A percentile compares a stretch with the other conserved stretches of the same genome.
Evolutionary conservation across 2,113 vertebrate species (phyloP).

Genomic region (Corydoras sp.): DNA sequence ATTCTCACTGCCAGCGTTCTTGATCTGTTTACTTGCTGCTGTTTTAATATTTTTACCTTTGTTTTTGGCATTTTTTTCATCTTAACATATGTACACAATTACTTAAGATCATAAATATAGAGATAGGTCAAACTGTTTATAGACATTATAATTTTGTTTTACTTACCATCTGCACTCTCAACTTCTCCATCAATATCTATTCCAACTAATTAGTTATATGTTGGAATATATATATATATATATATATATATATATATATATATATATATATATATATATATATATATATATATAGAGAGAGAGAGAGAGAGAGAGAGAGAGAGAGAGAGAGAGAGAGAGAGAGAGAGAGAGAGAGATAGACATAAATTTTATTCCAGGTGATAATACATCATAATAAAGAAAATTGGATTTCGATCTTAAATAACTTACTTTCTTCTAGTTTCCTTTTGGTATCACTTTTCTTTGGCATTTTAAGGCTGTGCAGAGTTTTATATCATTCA

Average conservation of each 20-base stretch:
- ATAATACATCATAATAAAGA: not conserved
- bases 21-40: conserved; percentile 52
- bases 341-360: not conserved
- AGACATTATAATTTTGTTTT: not conserved
- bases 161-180: conserved; percentile 74
- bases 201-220: conserved; percentile 62
- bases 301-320: not conserved
- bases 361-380: not conserved
- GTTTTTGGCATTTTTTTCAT: conserved; percentile 42
- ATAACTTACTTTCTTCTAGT: conserved; percentile 75
- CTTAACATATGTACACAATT: conserved; percentile 39
- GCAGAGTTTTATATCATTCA: conserved; percentile 3
- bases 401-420: not conserved
- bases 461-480: conserved; percentile 70
- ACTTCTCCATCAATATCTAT: conserved; percentile 75
- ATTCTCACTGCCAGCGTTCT: conserved; percentile 50
- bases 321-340: not conserved
- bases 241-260: not conserved
- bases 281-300: not conserved
- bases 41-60: conserved; percentile 48
- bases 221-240: too few species aligned
- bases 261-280: not conserved
- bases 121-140: not conserved
- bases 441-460: conserved; percentile 60
- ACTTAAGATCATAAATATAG: not conserved